Evolutionary conservation across 2,797 vertebrate genomes (phyloP).

Genomic region (Parambassis ranga): DNA sequence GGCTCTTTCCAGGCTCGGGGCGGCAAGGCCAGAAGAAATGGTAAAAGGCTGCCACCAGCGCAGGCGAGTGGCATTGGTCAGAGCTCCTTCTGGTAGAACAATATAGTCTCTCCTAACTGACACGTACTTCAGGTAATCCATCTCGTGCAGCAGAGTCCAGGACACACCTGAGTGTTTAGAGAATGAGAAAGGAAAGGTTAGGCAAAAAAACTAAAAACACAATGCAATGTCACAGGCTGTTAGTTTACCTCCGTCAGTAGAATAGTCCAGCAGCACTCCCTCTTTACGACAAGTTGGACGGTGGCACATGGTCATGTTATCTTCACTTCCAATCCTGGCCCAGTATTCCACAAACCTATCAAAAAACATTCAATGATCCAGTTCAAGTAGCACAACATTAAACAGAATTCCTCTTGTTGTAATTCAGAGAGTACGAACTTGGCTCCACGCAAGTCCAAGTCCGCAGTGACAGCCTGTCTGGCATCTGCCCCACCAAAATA

Average conservation of each 20-base stretch:
- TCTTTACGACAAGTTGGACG: constrained; percentile 94
- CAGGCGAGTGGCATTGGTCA: constrained; percentile 93
- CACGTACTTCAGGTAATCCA: constrained; percentile 98
- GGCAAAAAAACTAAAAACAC: not conserved
- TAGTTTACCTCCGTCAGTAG: constrained; percentile 88
- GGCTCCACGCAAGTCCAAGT: constrained; percentile 94
- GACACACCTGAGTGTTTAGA: constrained; percentile 84
- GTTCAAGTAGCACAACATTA: not conserved
- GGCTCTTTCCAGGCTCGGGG: constrained; percentile 88
- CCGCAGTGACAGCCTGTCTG: constrained; percentile 91
- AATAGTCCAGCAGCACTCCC: constrained; percentile 95
- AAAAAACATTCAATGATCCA: not conserved
- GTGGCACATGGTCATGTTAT: constrained; percentile 95
- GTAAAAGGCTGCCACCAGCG: constrained; percentile 99
- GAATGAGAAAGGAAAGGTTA: not conserved
- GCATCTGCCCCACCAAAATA: constrained; percentile 92
- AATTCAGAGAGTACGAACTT: constrained; percentile 84
- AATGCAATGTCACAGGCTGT: not conserved
- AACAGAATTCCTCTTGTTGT: not conserved
- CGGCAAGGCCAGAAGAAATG: constrained; percentile 86
- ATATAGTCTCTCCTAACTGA: constrained; percentile 95
- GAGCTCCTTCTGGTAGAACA: constrained; percentile 88
- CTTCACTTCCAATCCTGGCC: constrained; percentile 96
- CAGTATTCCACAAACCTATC: constrained; percentile 97
- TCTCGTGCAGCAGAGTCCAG: constrained; percentile 95